Percentiles rank a stretch among this genome's conserved stretches.
These are phyloP conservation scores for Hestina assimilis DNA, from an alignment of 1,140 invertebrate genomes.

Conservation along the genomic window DNA sequence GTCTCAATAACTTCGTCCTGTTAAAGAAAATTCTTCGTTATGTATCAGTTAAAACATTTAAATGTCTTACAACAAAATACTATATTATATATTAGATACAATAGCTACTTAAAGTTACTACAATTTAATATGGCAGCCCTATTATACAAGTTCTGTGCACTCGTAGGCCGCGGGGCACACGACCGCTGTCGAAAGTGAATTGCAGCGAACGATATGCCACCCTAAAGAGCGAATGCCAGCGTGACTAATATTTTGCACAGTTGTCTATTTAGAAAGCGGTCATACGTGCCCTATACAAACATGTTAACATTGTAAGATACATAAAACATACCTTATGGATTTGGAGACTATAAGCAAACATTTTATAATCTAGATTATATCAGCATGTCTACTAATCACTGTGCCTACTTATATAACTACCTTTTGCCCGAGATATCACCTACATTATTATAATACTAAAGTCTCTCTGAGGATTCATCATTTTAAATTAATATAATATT, in stretches of 20 bases:
- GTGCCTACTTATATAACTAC: too few species aligned
- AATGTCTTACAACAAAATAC: background rate
- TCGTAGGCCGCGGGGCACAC: slow-evolving; percentile 60
- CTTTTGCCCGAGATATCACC: too few species aligned
- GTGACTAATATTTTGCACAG: slow-evolving; percentile 47
- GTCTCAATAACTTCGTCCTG: background rate
- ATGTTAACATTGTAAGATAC: background rate
- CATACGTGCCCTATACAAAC: slow-evolving; percentile 17
- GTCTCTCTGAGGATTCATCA: too few species aligned
- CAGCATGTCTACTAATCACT: too few species aligned
- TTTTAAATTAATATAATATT: too few species aligned
- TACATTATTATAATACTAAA: too few species aligned
- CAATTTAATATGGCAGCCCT: slow-evolving; percentile 6
- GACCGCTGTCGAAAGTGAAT: slow-evolving; percentile 69
- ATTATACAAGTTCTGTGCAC: slow-evolving; percentile 39
- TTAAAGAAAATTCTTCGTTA: background rate
- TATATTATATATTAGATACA: background rate
- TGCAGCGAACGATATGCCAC: slow-evolving; percentile 47
- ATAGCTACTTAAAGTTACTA: background rate
- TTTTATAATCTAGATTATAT: too few species aligned
- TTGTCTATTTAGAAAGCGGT: slow-evolving; percentile 11
- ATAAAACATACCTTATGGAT: background rate
- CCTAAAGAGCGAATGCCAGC: slow-evolving; percentile 27
- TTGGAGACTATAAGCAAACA: background rate
- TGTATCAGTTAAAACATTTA: background rate